These are phyloP conservation scores for Limnodromus scolopaceus DNA, from an alignment of 2,797 vertebrate genomes.

Conservation along the genomic window DNA sequence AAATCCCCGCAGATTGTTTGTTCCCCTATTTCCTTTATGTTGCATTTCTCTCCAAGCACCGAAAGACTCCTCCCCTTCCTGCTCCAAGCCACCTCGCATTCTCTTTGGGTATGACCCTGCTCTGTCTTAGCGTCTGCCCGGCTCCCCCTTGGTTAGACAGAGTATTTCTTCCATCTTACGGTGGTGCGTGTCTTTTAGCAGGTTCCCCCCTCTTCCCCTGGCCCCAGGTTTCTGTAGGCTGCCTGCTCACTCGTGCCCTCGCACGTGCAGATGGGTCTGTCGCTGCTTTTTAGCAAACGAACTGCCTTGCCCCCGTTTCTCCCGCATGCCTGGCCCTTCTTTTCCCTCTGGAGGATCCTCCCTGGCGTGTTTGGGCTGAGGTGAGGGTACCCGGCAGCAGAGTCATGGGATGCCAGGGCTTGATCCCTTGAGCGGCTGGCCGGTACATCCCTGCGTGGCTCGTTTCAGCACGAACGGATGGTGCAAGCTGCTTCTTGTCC, in stretches of 20 bases:
- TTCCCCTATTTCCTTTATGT: conserved; percentile 80
- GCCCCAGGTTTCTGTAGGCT: not conserved
- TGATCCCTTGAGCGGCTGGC: not conserved
- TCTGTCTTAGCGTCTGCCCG: not conserved
- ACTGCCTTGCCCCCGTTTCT: not conserved
- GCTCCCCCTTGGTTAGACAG: not conserved
- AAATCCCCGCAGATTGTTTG: conserved; percentile 74
- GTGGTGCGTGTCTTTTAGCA: not conserved
- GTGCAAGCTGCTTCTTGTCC: conserved; percentile 8
- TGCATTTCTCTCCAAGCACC: conserved; percentile 69
- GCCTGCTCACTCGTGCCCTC: not conserved
- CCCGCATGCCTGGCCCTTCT: not conserved
- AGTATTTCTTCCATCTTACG: not conserved
- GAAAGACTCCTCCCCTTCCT: conserved; percentile 71
- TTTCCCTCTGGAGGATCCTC: not conserved
- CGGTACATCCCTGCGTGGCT: not conserved
- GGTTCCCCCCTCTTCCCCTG: not conserved
- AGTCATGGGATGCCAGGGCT: not conserved
- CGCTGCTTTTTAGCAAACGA: not conserved
- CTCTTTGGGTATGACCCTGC: conserved; percentile 61
- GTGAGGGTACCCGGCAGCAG: not conserved
- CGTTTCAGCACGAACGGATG: not conserved
- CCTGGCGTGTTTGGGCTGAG: not conserved
- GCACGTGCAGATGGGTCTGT: not conserved
- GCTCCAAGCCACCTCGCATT: conserved; percentile 64